Base-by-base conservation (phyloP, 2,888 invertebrate genomes). In the Geophilus truncorum region DNA sequence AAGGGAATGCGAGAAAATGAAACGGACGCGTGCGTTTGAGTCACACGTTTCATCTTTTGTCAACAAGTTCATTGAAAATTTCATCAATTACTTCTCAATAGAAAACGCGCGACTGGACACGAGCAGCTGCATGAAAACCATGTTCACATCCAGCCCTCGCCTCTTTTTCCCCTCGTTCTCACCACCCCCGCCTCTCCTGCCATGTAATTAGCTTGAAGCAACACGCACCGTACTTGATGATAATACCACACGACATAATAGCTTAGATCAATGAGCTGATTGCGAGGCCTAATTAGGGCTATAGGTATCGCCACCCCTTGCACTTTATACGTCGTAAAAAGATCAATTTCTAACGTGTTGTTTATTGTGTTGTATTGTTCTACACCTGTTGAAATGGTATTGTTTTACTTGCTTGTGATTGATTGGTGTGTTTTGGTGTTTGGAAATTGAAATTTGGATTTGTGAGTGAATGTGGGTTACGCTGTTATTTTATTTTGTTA, bases 191-290 rank as follows among this genome's bases (percentile, higher is more conserved):
- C 70, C 70, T 70, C 70, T 10, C 45, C 15, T 28, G 25, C 70
- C 70, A 70, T 70, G 70, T 70, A 70, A 70, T 70, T 70, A 70
- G 25, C 70, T 70, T n/a, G 70, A 28, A 70, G 70, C 70, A 70
- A 70, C 70, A 70, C 70, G 70, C 70, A 70, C 70, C 28, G 70
- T 70, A 70, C 70, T 70, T 70, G 70, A 70, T 70, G 70, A 70
- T 70, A 70, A 70, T 70, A 70, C 70, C 70, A 70, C 70, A 70
- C 70, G 70, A 70, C 70, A 70, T 70, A 70, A 70, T 70, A 70
- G 70, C 70, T 28, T 28, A 70, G 70, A 70, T 70, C 70, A 70
- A 70, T 70, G 70, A 70, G 70, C 70, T 70, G 70, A 70, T 70
- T 70, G 70, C 70, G 28, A 70, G 70, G 70, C 70, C 70, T 70